phyloP scores from a whole-genome alignment of 2,797 vertebrate genomes.

The Threskiornis aethiopicus region DNA sequence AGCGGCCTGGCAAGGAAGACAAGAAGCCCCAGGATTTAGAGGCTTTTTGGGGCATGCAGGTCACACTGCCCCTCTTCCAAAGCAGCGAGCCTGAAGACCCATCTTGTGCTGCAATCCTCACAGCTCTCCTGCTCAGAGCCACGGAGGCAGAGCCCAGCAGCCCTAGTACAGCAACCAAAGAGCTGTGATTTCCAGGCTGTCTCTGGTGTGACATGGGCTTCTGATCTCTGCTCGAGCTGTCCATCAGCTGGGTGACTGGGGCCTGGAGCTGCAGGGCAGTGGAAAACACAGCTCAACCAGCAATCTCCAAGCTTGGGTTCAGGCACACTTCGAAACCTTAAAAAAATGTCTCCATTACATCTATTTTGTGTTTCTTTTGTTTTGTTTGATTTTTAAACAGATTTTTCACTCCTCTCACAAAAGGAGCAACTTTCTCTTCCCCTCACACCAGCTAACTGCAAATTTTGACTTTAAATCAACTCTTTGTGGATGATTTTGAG shows the following conservation, averaged over 20 bases:
- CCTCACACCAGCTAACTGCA: background rate
- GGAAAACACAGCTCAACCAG: background rate
- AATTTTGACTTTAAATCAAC: background rate
- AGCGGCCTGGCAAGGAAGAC: background rate
- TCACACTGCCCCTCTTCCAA: background rate
- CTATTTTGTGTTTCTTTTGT: background rate
- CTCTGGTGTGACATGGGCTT: background rate
- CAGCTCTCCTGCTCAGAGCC: background rate
- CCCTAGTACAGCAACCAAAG: background rate
- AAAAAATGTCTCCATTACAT: background rate
- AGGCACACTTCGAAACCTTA: background rate
- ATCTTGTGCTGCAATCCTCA: background rate
- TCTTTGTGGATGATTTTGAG: background rate
- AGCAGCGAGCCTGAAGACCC: background rate
- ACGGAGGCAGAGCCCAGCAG: background rate
- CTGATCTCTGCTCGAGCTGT: background rate
- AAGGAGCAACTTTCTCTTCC: background rate
- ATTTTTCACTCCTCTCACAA: background rate
- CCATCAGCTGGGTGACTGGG: background rate
- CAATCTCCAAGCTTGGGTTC: background rate
- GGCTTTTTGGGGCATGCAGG: background rate
- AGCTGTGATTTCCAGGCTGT: background rate
- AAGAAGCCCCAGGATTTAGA: background rate
- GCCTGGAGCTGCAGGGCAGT: background rate
- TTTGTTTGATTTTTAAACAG: background rate